These are phyloP conservation scores for Neomonachus schauinslandi DNA, from an alignment of 2,113 vertebrate species.

Conservation along the genomic window DNA sequence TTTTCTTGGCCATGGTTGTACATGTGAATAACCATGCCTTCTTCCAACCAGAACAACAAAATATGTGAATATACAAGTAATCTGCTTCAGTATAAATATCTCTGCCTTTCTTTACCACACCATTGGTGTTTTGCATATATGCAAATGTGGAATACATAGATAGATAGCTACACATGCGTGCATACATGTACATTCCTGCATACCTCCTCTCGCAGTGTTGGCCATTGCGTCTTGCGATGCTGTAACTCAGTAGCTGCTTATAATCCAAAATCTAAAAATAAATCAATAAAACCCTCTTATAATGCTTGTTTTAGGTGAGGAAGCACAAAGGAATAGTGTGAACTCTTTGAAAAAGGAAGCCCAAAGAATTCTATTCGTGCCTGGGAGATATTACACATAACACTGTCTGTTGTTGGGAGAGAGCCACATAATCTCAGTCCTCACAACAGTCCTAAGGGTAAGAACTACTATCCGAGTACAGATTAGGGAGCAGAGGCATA, in stretches of 20 bases:
- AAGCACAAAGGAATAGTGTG: background rate
- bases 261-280: slow-evolving; percentile 39
- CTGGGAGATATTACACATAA: slow-evolving; percentile 24
- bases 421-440: slow-evolving; percentile 42
- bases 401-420: slow-evolving; percentile 20
- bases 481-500: slow-evolving; percentile 38
- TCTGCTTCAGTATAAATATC: background rate
- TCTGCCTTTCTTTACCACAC: background rate
- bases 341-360: background rate
- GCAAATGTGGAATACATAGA: background rate
- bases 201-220: background rate
- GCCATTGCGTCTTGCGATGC: background rate
- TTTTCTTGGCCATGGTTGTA: background rate
- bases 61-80: background rate
- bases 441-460: background rate
- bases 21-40: background rate
- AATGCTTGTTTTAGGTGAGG: background rate
- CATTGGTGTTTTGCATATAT: background rate
- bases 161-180: background rate
- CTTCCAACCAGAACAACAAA: slow-evolving; percentile 18
- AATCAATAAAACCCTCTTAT: background rate
- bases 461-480: background rate
- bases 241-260: background rate
- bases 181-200: background rate
- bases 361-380: slow-evolving; percentile 25